Evolutionary conservation across 1,140 invertebrate species (phyloP).

Genomic region (Drosophila insularis): DNA sequence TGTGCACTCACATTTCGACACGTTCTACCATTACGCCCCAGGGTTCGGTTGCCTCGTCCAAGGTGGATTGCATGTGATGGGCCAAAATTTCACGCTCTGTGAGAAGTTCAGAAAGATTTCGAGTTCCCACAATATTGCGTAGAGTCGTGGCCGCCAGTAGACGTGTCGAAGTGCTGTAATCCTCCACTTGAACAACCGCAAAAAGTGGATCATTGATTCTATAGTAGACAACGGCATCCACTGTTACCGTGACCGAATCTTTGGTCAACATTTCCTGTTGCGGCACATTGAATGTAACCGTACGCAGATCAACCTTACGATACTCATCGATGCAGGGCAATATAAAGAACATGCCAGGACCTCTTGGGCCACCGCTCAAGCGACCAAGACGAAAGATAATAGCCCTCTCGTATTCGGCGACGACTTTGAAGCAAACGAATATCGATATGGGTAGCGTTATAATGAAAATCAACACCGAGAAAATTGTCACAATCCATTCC

Average conservation of each 20-base stretch:
- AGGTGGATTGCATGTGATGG: slow-evolving; percentile 64
- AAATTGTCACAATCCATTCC: slow-evolving; percentile 90
- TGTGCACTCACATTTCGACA: slow-evolving; percentile 93
- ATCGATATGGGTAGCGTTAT: slow-evolving; percentile 92
- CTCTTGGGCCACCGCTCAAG: slow-evolving; percentile 84
- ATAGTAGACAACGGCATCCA: slow-evolving; percentile 97
- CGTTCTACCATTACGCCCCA: slow-evolving; percentile 99
- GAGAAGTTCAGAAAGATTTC: slow-evolving; percentile 87
- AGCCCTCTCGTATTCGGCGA: slow-evolving; percentile 91
- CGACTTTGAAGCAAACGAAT: slow-evolving; percentile 90
- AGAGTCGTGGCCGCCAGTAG: slow-evolving; percentile 93
- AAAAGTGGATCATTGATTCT: slow-evolving; percentile 89
- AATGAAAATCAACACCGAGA: slow-evolving; percentile 90
- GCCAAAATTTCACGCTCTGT: slow-evolving; percentile 94
- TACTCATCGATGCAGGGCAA: slow-evolving; percentile 95
- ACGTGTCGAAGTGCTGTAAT: slow-evolving; percentile 90
- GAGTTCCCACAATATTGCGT: slow-evolving; percentile 95
- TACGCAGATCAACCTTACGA: slow-evolving; percentile 93
- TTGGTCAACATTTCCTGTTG: slow-evolving; percentile 91
- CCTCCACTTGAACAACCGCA: slow-evolving; percentile 90
- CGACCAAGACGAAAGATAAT: slow-evolving; percentile 94
- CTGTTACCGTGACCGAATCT: slow-evolving; percentile 95
- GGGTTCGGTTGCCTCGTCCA: slow-evolving; percentile 93
- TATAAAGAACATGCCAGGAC: slow-evolving; percentile 94
- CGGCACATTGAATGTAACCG: slow-evolving; percentile 85